Evolutionary conservation across 2,888 invertebrate genomes (phyloP).

Genomic region (Frankliniella intonsa): DNA sequence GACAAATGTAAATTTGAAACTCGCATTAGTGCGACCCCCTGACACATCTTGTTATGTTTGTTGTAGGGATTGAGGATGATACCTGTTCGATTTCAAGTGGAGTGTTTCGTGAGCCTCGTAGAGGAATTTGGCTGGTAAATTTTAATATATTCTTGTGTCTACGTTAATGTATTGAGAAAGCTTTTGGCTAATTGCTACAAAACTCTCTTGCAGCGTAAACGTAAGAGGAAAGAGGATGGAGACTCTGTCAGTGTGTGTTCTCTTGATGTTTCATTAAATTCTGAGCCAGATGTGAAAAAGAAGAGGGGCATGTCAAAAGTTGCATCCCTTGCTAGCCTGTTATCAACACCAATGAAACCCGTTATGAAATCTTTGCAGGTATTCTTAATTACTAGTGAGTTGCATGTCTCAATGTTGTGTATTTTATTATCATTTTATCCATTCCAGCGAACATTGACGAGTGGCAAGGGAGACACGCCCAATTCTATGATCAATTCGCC

Average conservation of each 20-base stretch:
- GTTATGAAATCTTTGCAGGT: conserved; percentile 37
- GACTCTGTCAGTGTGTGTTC: conserved; percentile 45
- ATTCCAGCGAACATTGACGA: neutral
- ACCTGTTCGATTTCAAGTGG: neutral
- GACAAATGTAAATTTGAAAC: too few relatives aligned
- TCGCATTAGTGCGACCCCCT: too few relatives aligned
- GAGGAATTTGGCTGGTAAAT: conserved; percentile 45
- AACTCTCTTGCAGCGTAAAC: neutral
- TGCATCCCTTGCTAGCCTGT: conserved; percentile 44
- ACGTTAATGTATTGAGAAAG: neutral
- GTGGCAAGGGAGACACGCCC: neutral
- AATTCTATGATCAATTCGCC: neutral
- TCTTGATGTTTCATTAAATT: conserved; percentile 45
- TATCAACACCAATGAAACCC: conserved; percentile 41
- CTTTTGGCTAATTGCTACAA: neutral
- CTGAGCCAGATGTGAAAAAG: conserved; percentile 41
- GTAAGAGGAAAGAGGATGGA: conserved; percentile 40
- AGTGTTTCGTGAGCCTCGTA: conserved; percentile 43
- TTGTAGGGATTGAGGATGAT: neutral
- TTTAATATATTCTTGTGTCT: neutral
- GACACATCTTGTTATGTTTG: too few relatives aligned
- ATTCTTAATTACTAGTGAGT: conserved; percentile 41
- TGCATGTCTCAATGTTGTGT: conserved; percentile 36
- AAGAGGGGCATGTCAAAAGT: conserved; percentile 42
- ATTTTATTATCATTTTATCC: conserved; percentile 21